These are phyloP conservation scores for Vulpes vulpes DNA, from an alignment of 2,113 vertebrate species.

Conservation along the genomic window DNA sequence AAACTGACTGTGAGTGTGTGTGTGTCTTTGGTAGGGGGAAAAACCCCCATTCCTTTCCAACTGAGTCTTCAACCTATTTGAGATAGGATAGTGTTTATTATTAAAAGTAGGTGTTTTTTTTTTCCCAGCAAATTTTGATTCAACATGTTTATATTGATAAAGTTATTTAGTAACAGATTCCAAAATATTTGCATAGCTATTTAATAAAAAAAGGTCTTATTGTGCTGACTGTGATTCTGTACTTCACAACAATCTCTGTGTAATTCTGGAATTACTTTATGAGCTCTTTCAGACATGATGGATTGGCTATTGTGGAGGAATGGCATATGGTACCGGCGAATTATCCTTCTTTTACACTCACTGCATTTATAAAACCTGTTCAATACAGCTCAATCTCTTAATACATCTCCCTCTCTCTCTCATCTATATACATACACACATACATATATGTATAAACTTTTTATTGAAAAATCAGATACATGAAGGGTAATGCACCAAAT, in stretches of 20 bases:
- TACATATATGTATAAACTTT: constrained; percentile 18
- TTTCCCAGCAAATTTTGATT: constrained; percentile 65
- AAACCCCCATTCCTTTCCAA: constrained; percentile 21
- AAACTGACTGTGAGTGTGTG: neutral
- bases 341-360: constrained; percentile 59
- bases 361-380: constrained; percentile 66
- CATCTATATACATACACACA: neutral
- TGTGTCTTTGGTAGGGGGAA: neutral
- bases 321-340: constrained; percentile 6
- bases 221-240: neutral
- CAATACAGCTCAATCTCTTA: constrained; percentile 50
- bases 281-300: constrained; percentile 63
- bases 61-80: constrained; percentile 51
- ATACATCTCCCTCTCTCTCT: neutral
- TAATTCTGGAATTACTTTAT: constrained; percentile 76
- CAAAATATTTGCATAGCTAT: constrained; percentile 75
- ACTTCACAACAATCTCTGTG: constrained; percentile 67
- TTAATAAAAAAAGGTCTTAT: constrained; percentile 84
- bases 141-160: constrained; percentile 71
- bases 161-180: constrained; percentile 76
- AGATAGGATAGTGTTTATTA: constrained; percentile 65
- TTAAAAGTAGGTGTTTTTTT: constrained; percentile 69
- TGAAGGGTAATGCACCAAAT: neutral
- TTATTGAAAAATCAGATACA: constrained; percentile 55
- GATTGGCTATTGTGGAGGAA: constrained; percentile 55